These are phyloP conservation scores for Danio aesculapii DNA, from an alignment of 2,797 vertebrate species.

Conservation along the genomic window DNA sequence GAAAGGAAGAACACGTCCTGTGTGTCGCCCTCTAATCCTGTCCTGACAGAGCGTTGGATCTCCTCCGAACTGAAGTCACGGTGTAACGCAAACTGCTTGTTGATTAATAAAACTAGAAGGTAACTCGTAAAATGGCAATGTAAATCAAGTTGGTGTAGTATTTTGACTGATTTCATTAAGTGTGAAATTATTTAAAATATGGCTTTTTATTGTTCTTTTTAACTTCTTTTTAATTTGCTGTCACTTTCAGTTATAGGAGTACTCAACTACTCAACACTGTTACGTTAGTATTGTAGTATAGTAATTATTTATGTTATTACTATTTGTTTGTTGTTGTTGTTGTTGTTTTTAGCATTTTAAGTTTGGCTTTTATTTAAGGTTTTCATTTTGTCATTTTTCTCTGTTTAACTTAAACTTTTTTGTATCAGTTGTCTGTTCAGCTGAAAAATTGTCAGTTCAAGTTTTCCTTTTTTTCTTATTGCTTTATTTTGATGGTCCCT, in stretches of 20 bases:
- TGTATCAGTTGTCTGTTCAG: too few relatives aligned
- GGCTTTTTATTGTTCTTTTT: too few relatives aligned
- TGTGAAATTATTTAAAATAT: not conserved
- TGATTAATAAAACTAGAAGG: not conserved
- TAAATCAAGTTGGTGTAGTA: not conserved
- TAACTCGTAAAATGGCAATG: not conserved
- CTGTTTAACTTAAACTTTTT: too few relatives aligned
- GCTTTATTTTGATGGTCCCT: too few relatives aligned
- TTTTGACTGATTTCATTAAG: not conserved
- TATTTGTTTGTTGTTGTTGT: too few relatives aligned
- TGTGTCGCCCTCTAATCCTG: not conserved
- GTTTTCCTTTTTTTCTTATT: too few relatives aligned
- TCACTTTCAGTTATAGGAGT: not conserved
- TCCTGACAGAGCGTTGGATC: not conserved
- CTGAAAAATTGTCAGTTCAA: too few relatives aligned
- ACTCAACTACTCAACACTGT: not conserved
- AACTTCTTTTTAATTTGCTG: too few relatives aligned
- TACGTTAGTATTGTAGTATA: not conserved
- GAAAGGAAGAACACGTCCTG: not conserved
- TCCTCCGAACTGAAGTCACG: not conserved
- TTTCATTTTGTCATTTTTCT: too few relatives aligned
- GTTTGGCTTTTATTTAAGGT: not conserved
- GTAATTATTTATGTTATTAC: not conserved
- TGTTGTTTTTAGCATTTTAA: too few relatives aligned
- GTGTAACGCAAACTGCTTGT: not conserved